Evolutionary conservation across 2,113 vertebrate species (phyloP).

Genomic region (Cricetomys ansorgei): DNA sequence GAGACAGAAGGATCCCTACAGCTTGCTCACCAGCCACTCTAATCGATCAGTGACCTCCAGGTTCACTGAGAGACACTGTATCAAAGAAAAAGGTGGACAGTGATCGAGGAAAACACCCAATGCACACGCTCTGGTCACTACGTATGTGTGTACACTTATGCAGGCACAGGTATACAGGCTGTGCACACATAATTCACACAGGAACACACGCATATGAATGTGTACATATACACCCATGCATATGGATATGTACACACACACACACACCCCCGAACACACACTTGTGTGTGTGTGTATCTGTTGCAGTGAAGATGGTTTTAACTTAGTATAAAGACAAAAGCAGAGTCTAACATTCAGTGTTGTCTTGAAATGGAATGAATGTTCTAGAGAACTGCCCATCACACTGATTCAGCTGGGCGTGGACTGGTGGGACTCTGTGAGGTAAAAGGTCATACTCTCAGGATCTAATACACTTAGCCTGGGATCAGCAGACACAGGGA

Average conservation of each 20-base stretch:
- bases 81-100: neutral
- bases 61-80: neutral
- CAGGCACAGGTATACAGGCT: neutral
- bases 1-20: neutral
- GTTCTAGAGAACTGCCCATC: neutral
- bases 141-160: neutral
- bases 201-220: no score
- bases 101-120: neutral
- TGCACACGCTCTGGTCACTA: neutral
- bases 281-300: neutral
- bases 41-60: neutral
- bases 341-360: no score
- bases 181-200: neutral
- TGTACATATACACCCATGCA: no score
- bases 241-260: no score
- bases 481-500: neutral
- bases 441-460: neutral
- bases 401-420: neutral
- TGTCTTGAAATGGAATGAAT: neutral
- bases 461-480: neutral
- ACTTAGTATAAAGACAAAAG: neutral
- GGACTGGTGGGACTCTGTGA: fast-evolving
- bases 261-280: neutral
- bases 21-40: neutral
- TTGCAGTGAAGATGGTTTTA: neutral